These are phyloP conservation scores for Amblyornis subalaris DNA, from an alignment of 2,113 vertebrate genomes.

Conservation along the genomic window DNA sequence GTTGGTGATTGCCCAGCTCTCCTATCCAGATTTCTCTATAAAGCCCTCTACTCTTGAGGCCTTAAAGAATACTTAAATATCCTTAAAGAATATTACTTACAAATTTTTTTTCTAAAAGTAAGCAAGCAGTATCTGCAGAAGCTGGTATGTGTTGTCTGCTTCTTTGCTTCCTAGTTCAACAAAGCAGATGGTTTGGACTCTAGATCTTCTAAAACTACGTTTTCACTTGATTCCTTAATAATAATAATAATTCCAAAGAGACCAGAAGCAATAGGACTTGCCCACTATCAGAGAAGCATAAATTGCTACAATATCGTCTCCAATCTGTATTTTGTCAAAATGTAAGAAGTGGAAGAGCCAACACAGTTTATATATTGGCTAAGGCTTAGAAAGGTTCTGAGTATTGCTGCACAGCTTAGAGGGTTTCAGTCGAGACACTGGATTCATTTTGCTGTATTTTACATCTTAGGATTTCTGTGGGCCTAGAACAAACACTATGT, in stretches of 20 bases:
- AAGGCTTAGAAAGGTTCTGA: neutral
- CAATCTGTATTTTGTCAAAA: neutral
- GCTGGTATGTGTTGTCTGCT: neutral
- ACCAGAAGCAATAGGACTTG: neutral
- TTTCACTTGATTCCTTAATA: neutral
- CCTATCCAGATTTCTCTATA: neutral
- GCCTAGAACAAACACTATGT: neutral
- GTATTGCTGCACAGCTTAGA: neutral
- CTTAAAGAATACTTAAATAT: neutral
- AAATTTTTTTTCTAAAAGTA: neutral
- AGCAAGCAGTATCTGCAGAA: neutral
- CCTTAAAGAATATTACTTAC: neutral
- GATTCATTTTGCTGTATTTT: neutral
- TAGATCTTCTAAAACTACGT: neutral
- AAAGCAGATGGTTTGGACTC: neutral
- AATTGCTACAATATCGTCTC: neutral
- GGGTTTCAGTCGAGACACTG: neutral
- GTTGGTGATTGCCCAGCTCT: neutral
- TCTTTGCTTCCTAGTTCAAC: neutral
- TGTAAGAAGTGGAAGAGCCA: neutral
- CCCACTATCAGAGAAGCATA: neutral
- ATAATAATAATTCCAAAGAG: neutral
- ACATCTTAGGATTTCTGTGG: neutral
- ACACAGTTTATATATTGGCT: neutral
- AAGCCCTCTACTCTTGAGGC: neutral